Conservation (phyloP, 30 jellyfish, hydroid and myxozoan genomes). For the Rhopilema esculentum region DNA sequence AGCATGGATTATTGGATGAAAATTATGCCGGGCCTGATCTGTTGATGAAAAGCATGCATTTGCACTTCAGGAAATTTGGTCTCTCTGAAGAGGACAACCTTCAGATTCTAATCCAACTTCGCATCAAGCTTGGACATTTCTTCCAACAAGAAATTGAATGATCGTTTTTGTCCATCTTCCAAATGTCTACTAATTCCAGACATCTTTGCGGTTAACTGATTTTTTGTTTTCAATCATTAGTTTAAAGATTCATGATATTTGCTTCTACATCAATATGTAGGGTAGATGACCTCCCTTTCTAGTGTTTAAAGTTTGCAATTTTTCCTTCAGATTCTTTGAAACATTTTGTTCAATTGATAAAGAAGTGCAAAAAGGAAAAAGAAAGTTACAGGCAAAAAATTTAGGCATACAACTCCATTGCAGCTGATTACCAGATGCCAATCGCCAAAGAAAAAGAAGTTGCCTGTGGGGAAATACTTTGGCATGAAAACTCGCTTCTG, state of each 20-base stretch:
- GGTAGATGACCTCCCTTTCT: conserved; percentile 2
- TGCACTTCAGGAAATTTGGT: background rate
- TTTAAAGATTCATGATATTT: too few species aligned
- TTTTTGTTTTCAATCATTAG: too few species aligned
- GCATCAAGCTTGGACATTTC: too few species aligned
- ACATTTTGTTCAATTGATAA: background rate
- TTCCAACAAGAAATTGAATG: too few species aligned
- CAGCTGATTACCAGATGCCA: conserved; percentile 2
- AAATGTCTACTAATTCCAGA: too few species aligned
- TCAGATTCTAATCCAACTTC: too few species aligned
- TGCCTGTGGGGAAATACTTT: conserved; percentile 8
- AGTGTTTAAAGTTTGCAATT: background rate
- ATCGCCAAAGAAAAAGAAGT: conserved; percentile 5
- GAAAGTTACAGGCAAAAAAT: conserved; percentile 2
- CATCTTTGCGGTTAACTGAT: too few species aligned
- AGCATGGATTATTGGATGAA: background rate
- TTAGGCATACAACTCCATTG: conserved; percentile 16
- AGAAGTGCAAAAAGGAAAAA: conserved; percentile 35
- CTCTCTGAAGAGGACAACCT: too few species aligned
- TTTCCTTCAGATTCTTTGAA: conserved; percentile 22
- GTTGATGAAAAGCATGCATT: background rate
- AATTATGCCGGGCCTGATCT: background rate
- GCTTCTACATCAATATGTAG: too few species aligned
- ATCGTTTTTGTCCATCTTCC: too few species aligned
- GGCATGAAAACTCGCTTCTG: conserved; percentile 15